Percentiles rank a stretch among this genome's conserved stretches.
These are phyloP conservation scores for Zoanthus gigantus DNA, from an alignment of 92 coral and sea anemone species.

Conservation along the genomic window DNA sequence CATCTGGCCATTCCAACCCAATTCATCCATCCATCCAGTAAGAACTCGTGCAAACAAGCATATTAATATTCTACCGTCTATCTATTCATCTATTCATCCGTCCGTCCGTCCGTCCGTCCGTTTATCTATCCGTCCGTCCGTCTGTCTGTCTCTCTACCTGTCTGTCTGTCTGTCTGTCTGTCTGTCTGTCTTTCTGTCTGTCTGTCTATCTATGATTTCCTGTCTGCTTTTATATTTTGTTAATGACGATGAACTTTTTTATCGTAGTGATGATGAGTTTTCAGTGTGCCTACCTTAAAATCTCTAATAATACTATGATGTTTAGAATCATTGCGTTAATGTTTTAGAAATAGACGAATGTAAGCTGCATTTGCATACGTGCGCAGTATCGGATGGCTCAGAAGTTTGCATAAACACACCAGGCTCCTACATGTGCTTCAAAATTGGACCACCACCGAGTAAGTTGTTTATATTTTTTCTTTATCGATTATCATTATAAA, in stretches of 20 bases:
- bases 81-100: background rate
- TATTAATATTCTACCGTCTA: background rate
- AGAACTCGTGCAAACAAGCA: too few relatives aligned
- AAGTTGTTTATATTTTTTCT: background rate
- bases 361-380: background rate
- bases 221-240: background rate
- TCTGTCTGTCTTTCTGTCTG: too few relatives aligned
- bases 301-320: background rate
- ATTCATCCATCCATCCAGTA: too few relatives aligned
- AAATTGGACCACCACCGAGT: slow-evolving; percentile 37
- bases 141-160: too few relatives aligned
- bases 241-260: too few relatives aligned
- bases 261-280: too few relatives aligned
- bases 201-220: too few relatives aligned
- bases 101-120: too few relatives aligned
- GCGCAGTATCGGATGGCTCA: slow-evolving; percentile 19
- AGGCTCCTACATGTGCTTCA: slow-evolving; percentile 21
- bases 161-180: background rate
- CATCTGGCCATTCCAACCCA: background rate
- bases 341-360: slow-evolving; percentile 31
- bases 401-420: background rate
- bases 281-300: background rate
- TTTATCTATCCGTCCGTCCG: too few relatives aligned
- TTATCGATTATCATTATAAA: too few relatives aligned
- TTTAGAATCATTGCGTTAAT: background rate